A percentile compares a stretch with the other conserved stretches of the same genome.
These are phyloP conservation scores for Peromyscus eremicus DNA, from an alignment of 2,797 vertebrate genomes.

Conservation along the genomic window DNA sequence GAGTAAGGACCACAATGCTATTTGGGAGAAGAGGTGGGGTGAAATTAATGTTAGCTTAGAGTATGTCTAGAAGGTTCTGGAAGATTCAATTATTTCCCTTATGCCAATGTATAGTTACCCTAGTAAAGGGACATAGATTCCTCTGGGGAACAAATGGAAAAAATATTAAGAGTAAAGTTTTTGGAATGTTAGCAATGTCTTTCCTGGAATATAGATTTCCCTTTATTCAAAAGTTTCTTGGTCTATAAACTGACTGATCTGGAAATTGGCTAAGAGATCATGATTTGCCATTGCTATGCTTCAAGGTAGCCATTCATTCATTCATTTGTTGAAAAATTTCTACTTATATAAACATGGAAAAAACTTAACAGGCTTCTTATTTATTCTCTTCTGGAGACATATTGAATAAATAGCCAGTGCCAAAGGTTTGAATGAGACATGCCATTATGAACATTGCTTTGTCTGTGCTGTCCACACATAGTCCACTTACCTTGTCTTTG, in stretches of 20 bases:
- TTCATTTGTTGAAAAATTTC: background rate
- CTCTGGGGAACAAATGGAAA: background rate
- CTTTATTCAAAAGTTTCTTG: background rate
- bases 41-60: background rate
- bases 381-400: background rate
- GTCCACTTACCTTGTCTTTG: background rate
- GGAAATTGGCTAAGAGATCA: background rate
- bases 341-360: background rate
- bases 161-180: background rate
- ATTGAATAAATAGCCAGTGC: background rate
- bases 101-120: background rate
- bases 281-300: background rate
- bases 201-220: too few relatives aligned
- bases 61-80: background rate
- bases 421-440: background rate
- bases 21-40: background rate
- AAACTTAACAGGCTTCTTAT: background rate
- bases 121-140: background rate
- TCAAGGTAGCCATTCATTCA: background rate
- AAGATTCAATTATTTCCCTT: background rate
- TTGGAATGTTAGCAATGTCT: background rate
- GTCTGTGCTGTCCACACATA: background rate
- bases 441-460: background rate
- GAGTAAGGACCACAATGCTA: background rate
- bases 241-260: background rate